Evolutionary conservation across 2,113 vertebrate genomes (phyloP), one percentile per base, ranked within the genome.

Genomic region (Ceyx cyanopectus): DNA sequence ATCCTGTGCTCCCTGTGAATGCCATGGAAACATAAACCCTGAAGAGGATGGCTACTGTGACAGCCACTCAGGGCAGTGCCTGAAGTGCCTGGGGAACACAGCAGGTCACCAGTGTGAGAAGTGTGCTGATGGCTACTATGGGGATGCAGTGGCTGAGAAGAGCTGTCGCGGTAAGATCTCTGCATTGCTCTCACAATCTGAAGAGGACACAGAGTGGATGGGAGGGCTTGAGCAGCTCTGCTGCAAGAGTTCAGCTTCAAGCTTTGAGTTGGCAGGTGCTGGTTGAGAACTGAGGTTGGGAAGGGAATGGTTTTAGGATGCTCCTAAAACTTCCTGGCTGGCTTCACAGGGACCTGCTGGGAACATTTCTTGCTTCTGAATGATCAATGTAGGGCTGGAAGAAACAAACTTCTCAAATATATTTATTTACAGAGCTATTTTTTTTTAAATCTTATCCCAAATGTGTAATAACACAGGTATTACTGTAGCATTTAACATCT

Each of bases 71-170:
- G 99, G 99, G 24, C 97, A 98, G 32, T 99, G 99, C 83, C 95
- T 99, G 65, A 98, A 97, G 75, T 99, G 99, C n/a, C 82, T 96
- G 10, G 90, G 97, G 21, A 98, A 98, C 97, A 99, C 98, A 3
- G 92, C 89, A 0, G 99, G 99, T 3, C 51, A 54, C 48, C 98
- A 98, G 94, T 99, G 99, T 67, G 98, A 99, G 63, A 96, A 94
- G 60, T 99, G 99, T 91, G 97, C 95, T 17, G 93, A 98, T 2
- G 98, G 99, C 6, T 99, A 98, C 97, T 98, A 98, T 5, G 99
- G 99, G 8, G 98, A 99, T 10, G 99, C 99, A 0, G 88, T 99
- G 69, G 76, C 45, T 0, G 95, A 94, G 19, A 99, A 98, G 88
- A 97, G 97, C 83, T 99, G 99, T 92, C 96, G 2, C 9, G 97